A percentile compares a stretch with the other conserved stretches of the same genome.
These are phyloP conservation scores for Pherbina coryleti DNA, from an alignment of 2,888 invertebrate genomes.

Conservation along the genomic window DNA sequence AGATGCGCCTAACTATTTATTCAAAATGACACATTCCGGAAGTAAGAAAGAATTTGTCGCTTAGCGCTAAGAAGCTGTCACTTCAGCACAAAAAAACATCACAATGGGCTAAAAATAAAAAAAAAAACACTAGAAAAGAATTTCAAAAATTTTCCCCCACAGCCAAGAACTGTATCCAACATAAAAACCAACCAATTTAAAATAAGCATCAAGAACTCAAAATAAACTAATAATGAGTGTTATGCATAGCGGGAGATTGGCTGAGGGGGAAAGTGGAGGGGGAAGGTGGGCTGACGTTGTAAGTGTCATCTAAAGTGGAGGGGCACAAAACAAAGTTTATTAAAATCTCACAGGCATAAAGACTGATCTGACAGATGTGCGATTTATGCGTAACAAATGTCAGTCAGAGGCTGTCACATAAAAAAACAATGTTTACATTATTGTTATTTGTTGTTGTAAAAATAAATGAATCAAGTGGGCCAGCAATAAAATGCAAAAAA, in stretches of 20 bases:
- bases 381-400: slow-evolving; percentile 28
- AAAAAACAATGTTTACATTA: not conserved
- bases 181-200: not conserved
- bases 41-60: too few species aligned
- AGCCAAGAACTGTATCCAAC: too few species aligned
- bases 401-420: not conserved
- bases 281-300: too few species aligned
- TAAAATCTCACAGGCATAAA: not conserved
- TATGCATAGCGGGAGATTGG: not conserved
- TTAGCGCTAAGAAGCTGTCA: too few species aligned
- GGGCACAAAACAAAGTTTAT: not conserved
- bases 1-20: too few species aligned
- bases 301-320: too few species aligned
- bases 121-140: too few species aligned
- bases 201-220: not conserved
- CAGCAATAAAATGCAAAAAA: not conserved
- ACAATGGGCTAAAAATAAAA: too few species aligned
- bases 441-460: not conserved
- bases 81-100: too few species aligned
- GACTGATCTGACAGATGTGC: not conserved
- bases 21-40: too few species aligned
- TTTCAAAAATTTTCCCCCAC: too few species aligned
- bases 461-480: not conserved
- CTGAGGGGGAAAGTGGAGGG: not conserved
- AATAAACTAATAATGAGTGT: not conserved